phyloP scores from a whole-genome alignment of 1,140 invertebrate genomes.

The Drosophila tristis region DNA sequence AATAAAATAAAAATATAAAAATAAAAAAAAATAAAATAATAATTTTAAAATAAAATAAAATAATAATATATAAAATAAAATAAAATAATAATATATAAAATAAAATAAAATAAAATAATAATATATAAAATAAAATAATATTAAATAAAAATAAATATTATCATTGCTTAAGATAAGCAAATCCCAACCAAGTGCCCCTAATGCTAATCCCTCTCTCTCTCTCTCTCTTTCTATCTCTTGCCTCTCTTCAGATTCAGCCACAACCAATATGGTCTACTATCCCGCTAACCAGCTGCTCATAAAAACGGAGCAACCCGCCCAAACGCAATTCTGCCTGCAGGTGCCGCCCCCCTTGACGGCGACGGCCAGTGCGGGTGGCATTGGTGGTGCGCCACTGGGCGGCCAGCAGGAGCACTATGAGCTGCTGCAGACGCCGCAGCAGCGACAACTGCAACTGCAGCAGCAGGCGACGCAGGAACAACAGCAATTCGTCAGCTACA shows the following conservation, averaged over 20 bases:
- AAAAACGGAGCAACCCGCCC: slow-evolving; percentile 79
- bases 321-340: slow-evolving; percentile 73
- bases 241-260: slow-evolving; percentile 56
- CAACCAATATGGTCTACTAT: slow-evolving; percentile 83
- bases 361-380: slow-evolving; percentile 15
- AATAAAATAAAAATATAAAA: too few relatives aligned
- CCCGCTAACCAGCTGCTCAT: slow-evolving; percentile 79
- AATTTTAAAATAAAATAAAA: too few relatives aligned
- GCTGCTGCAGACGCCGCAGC: slow-evolving; percentile 67
- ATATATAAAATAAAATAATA: too few relatives aligned
- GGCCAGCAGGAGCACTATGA: slow-evolving; percentile 70
- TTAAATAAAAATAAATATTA: too few relatives aligned
- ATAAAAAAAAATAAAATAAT: too few relatives aligned
- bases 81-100: too few relatives aligned
- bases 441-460: slow-evolving; percentile 58
- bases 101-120: too few relatives aligned
- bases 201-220: too few relatives aligned
- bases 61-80: too few relatives aligned
- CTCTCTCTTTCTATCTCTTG: too few relatives aligned
- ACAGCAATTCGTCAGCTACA: slow-evolving; percentile 52
- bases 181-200: too few relatives aligned
- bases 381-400: slow-evolving; percentile 28
- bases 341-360: slow-evolving; percentile 47
- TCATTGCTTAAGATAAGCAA: too few relatives aligned
- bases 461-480: slow-evolving; percentile 57